Base-by-base conservation (phyloP, 2,888 invertebrate genomes). In the Xanthorhoe designata region DNA sequence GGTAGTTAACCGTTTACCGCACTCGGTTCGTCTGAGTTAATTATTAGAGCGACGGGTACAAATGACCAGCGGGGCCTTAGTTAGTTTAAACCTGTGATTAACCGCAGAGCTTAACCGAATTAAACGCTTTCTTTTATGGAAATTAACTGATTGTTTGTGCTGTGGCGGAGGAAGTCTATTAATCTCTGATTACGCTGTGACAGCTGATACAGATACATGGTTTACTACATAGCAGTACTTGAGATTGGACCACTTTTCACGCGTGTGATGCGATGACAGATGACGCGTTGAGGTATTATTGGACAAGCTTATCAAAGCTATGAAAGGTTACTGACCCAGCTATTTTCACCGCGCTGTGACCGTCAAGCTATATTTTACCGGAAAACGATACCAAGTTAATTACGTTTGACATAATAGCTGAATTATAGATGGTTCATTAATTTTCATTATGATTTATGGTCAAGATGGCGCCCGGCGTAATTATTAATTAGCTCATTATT, bases 81-180 rank as follows among this genome's bases (percentile, higher is more conserved):
- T 84, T 81, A 80, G 80, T 84, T 85, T 84, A 84, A 84, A 87
- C 83, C 84, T 78, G 83, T 85, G 88, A 90, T 89, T 89, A 90
- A 89, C 87, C 85, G 77, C 82, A 78, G 77, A 82, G 84, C 88
- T 88, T 89, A 87, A 89, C 85, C 83, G 83, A 88, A 89, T 90
- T 86, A 88, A 88, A 86, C 82, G 90, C 88, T 92, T 90, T 89
- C 88, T 89, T 90, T 88, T 88, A 90, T 90, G 87, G 88, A 82
- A 90, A 91, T 90, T 83, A 84, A 83, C 85, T 78, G 81, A 89
- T 88, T 88, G 89, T 91, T 90, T 86, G 81, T 86, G 76, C 73
- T 79, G 70, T 72, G 75, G 76, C 77, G 74, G 78, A 77, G 72
- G 74, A 73, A 69, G 76, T 76, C 75, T 78, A 88, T 88, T 83